These are phyloP conservation scores for Coleophora flavipennella DNA, from an alignment of 2,888 invertebrate species.

Conservation along the genomic window DNA sequence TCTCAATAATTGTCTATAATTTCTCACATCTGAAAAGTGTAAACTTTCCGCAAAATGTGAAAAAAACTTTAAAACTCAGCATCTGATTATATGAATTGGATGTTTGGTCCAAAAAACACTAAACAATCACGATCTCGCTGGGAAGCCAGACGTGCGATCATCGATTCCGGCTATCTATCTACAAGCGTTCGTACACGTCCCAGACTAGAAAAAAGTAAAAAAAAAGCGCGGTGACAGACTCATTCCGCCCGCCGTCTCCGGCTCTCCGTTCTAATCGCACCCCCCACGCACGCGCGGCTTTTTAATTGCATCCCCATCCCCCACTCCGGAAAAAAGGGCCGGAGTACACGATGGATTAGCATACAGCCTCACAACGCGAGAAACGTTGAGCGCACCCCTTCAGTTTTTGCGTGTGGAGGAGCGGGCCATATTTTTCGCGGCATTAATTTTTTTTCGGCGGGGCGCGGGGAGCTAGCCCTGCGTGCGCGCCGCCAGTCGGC, in stretches of 20 bases:
- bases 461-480: conserved; percentile 35
- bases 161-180: conserved; percentile 42
- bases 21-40: too few relatives aligned
- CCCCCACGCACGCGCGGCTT: conserved; percentile 71
- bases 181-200: conserved; percentile 29
- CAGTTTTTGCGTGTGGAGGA: conserved; percentile 64
- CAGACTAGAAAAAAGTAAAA: conserved; percentile 70
- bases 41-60: too few relatives aligned
- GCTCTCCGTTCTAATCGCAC: conserved; percentile 70
- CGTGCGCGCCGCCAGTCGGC: conserved; percentile 67
- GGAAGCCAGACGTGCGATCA: conserved; percentile 30
- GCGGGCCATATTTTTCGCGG: conserved; percentile 62
- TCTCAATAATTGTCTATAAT: too few relatives aligned
- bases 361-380: conserved; percentile 60
- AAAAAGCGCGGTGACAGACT: conserved; percentile 62
- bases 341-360: conserved; percentile 67
- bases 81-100: too few relatives aligned
- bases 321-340: conserved; percentile 63
- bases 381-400: conserved; percentile 58
- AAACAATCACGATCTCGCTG: conserved; percentile 16
- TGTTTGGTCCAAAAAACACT: not conserved
- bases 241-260: conserved; percentile 63
- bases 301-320: conserved; percentile 68
- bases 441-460: conserved; percentile 48
- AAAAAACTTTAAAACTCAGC: too few relatives aligned